Percentiles rank a stretch among this genome's conserved stretches.
phyloP scores from a whole-genome alignment of 1,140 invertebrate genomes.

The Drosophila littoralis region DNA sequence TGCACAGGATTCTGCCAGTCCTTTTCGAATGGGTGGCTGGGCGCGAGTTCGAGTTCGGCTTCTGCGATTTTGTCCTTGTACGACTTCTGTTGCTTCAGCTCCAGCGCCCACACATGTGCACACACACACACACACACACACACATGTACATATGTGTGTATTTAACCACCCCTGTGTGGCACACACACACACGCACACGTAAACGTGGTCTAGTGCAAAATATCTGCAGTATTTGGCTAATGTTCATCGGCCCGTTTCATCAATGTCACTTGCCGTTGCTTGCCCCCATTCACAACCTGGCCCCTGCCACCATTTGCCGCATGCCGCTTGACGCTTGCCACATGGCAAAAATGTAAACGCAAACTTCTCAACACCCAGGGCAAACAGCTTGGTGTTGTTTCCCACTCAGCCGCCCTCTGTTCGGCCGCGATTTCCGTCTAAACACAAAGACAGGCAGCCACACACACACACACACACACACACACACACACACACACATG shows the following conservation, averaged over 20 bases:
- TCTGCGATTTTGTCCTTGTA: conserved; percentile 62
- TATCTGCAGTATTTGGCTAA: conserved; percentile 71
- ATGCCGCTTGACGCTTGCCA: background rate
- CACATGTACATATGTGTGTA: background rate
- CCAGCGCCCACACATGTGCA: conserved; percentile 1
- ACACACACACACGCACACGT: conserved; percentile 8
- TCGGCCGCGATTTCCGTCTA: conserved; percentile 33
- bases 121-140: conserved; percentile 6
- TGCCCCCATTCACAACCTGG: background rate
- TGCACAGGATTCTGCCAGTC: conserved; percentile 7
- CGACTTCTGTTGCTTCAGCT: conserved; percentile 66
- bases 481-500: background rate
- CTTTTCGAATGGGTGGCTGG: conserved; percentile 3
- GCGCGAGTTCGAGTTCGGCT: too few species aligned
- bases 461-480: conserved; percentile 10
- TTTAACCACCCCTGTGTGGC: too few species aligned
- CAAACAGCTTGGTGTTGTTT: conserved; percentile 46
- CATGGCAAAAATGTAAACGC: conserved; percentile 19
- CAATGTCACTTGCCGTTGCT: conserved; percentile 54
- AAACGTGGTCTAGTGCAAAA: conserved; percentile 47
- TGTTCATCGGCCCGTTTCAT: conserved; percentile 68
- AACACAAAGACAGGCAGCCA: conserved; percentile 34
- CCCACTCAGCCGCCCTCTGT: background rate
- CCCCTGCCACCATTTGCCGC: background rate
- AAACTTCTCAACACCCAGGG: conserved; percentile 45